phyloP scores from a whole-genome alignment of 2,888 invertebrate genomes.

The Cordilura impudica region DNA sequence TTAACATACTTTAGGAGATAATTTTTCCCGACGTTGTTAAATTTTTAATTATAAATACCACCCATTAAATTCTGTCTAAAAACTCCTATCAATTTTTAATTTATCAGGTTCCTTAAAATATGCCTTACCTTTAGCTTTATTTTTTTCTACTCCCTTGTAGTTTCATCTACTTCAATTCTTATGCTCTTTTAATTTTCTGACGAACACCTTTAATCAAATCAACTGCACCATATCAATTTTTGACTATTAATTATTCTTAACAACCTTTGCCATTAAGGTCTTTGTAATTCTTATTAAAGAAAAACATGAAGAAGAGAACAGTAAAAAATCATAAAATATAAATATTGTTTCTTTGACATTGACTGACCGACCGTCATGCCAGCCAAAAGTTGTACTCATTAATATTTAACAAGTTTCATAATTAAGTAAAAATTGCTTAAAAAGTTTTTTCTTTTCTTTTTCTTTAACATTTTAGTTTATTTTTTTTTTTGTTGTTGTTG shows the following conservation, averaged over 20 bases:
- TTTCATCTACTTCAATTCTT: neutral
- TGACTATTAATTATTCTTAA: constrained; percentile 55
- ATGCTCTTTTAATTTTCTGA: neutral
- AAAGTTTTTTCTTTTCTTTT: constrained; percentile 34
- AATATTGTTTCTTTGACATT: constrained; percentile 55
- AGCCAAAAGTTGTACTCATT: constrained; percentile 52
- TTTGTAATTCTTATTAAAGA: constrained; percentile 23
- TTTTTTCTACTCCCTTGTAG: neutral
- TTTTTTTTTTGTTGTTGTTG: neutral
- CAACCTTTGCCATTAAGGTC: constrained; percentile 33
- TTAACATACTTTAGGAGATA: too few species aligned
- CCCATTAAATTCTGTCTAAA: too few species aligned
- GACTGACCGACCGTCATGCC: neutral
- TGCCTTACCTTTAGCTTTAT: too few species aligned
- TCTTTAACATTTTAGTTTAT: too few species aligned
- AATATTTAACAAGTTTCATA: constrained; percentile 61
- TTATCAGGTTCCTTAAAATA: too few species aligned
- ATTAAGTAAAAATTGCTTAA: constrained; percentile 61
- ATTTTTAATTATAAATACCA: too few species aligned
- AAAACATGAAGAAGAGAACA: constrained; percentile 14
- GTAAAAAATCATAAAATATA: neutral
- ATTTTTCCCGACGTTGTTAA: too few species aligned
- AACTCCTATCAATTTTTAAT: too few species aligned
- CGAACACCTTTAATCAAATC: constrained; percentile 6
- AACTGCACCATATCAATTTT: constrained; percentile 20